A percentile compares a stretch with the other conserved stretches of the same genome.
Conservation (phyloP, 2,797 vertebrate species). For the Hypotaenidia philippensis region DNA sequence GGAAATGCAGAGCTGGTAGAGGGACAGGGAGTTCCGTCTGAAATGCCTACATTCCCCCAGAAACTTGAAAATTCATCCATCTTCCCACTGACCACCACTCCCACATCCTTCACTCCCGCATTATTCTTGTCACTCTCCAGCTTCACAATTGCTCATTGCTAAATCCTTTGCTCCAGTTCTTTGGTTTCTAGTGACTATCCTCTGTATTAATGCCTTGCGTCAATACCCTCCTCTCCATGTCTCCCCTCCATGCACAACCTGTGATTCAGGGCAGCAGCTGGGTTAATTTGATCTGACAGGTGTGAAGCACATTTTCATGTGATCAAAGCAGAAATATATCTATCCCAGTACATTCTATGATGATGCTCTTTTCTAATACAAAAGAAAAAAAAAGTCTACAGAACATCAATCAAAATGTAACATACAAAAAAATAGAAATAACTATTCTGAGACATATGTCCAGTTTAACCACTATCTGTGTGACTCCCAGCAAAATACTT, state of each 20-base stretch:
- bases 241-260: neutral
- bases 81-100: neutral
- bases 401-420: neutral
- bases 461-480: neutral
- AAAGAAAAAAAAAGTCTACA: neutral
- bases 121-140: neutral
- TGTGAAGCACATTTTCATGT: neutral
- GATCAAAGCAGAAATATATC: neutral
- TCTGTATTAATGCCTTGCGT: fast-evolving
- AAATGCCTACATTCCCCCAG: too few relatives aligned
- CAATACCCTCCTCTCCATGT: neutral
- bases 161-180: neutral
- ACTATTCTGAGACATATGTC: neutral
- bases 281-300: neutral
- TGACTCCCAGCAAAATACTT: neutral
- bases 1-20: neutral
- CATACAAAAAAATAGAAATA: neutral
- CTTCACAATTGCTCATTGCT: fast-evolving
- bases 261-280: neutral
- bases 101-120: neutral
- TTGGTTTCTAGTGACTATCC: neutral
- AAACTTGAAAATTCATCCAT: neutral
- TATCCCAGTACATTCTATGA: neutral
- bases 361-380: neutral
- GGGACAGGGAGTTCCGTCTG: neutral